Evolutionary conservation across 53 echinoderm and acorn worm species (phyloP).

Genomic region (Temnopleurus reevesii): DNA sequence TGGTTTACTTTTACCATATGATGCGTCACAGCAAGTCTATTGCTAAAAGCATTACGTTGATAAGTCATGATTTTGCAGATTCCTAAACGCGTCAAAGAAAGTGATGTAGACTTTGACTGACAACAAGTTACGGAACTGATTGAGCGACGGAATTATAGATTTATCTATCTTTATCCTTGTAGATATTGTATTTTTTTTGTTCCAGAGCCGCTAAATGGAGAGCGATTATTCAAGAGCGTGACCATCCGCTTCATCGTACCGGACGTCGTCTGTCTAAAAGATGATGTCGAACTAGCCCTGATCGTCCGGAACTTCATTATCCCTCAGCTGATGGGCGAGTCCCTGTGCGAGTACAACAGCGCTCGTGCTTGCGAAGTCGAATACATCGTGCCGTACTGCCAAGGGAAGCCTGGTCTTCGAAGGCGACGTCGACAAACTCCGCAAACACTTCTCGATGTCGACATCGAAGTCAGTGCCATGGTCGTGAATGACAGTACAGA

Average conservation of each 20-base stretch:
- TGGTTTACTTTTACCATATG: no score
- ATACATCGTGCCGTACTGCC: conserved; percentile 46
- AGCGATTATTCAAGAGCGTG: conserved; percentile 61
- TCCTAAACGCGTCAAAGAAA: no score
- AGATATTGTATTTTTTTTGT: not conserved
- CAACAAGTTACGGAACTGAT: no score
- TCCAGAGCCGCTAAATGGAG: conserved; percentile 63
- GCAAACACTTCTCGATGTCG: conserved; percentile 62
- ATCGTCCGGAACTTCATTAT: conserved; percentile 55
- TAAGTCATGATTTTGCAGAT: no score
- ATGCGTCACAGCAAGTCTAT: no score
- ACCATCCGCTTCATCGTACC: conserved; percentile 67
- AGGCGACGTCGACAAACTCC: conserved; percentile 22
- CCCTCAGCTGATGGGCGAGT: conserved; percentile 1
- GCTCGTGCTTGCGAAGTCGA: conserved; percentile 58
- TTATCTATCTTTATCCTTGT: no score
- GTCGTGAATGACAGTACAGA: not conserved
- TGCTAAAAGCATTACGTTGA: no score
- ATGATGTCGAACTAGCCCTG: conserved; percentile 34
- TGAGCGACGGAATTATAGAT: no score
- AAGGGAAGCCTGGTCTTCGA: conserved; percentile 29
- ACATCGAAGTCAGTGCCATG: conserved; percentile 62
- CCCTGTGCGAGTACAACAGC: conserved; percentile 35
- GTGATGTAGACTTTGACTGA: no score
- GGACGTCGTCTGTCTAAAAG: conserved; percentile 22